These are phyloP conservation scores for Trinorchestia longiramus DNA, from an alignment of 1,140 invertebrate species.

Conservation along the genomic window DNA sequence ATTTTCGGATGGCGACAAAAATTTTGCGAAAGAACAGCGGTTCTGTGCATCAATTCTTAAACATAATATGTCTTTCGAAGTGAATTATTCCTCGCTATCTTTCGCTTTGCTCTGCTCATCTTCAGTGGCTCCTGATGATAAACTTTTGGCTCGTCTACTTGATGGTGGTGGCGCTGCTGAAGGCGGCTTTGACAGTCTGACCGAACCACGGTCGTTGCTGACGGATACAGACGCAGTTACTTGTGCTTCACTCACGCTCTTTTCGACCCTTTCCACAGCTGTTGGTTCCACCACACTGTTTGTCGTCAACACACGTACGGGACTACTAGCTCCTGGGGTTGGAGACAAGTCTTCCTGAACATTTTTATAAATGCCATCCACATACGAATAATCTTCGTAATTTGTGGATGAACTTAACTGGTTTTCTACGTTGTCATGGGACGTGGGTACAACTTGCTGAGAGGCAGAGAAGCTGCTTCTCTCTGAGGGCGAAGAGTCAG, in stretches of 20 bases:
- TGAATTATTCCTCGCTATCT: neutral
- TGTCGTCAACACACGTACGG: neutral
- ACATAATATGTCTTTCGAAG: neutral
- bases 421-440: neutral
- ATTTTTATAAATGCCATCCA: conserved; percentile 27
- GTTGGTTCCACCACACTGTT: neutral
- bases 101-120: neutral
- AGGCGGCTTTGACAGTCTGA: neutral
- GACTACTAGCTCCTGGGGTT: neutral
- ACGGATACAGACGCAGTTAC: conserved; percentile 26
- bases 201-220: neutral
- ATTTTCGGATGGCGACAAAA: neutral
- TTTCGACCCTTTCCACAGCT: neutral
- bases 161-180: neutral
- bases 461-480: neutral
- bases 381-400: neutral
- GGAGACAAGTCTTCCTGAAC: conserved; percentile 4
- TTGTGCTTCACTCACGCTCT: neutral
- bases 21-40: neutral
- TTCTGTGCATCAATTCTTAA: neutral
- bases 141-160: neutral
- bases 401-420: neutral
- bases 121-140: neutral
- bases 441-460: neutral
- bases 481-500: neutral